Evolutionary conservation across 2,113 vertebrate species (phyloP), one percentile per base, ranked within the genome.

Genomic region (Festucalex cinctus): DNA sequence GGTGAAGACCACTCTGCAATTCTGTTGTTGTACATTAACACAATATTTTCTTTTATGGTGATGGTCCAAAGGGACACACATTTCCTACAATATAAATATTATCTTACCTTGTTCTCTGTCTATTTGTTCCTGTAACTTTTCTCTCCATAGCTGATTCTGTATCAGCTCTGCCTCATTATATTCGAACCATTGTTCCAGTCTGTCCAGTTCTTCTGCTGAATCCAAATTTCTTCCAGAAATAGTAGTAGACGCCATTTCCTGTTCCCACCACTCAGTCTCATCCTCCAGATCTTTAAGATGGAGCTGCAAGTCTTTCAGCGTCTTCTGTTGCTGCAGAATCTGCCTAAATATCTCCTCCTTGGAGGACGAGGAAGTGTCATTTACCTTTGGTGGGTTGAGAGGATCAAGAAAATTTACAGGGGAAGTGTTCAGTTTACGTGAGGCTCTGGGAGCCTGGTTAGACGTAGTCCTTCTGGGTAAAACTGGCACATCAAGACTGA

Each of bases 291-390:
- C 76, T 26, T 85, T 71, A 19, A 93, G 63, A 0, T 93, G 90
- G 9, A 76, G 54, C 64, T 94, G 91, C 75, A 96, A 70, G 3
- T 92, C 86, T 41, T 88, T 85, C 3, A 95, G 83, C 64, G 83
- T 88, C 71, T 84, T 90, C 79, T 94, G 91, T 48, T 95, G 94
- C 66, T 88, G 78, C 69, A 94, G 85, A 22, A 95, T 85, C 49
- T 89, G 78, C 68, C 88, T 89, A 16, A 95, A 93, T 7, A 91
- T 69, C 35, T 93, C 91, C 22, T 95, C 94, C 77, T 94, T 95
- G 68, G 83, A 86, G 1, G 84, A 65, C 0, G 62, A 59, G 16
- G 44, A 46, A 1, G 62, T 75, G 54, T 9, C 17, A n/a, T 10
- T 10, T 0, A 9, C 19, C 12, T 51, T 63, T 16, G 58, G 62